A percentile compares a stretch with the other conserved stretches of the same genome.
phyloP scores from a whole-genome alignment of 2,888 invertebrate genomes.

The Lissonota sp. region DNA sequence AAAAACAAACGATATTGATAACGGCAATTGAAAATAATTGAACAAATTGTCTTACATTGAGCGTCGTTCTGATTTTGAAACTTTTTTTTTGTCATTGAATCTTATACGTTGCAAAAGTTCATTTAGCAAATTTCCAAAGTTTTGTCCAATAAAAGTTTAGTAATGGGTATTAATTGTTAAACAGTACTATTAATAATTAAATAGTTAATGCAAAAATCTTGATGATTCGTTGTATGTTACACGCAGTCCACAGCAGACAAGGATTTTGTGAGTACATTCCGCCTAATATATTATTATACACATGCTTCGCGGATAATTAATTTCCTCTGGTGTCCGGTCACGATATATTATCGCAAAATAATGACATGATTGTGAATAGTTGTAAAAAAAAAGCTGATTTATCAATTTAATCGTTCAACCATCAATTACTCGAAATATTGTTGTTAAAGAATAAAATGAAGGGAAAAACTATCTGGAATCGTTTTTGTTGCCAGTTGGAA shows the following conservation, averaged over 20 bases:
- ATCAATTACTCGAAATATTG: background rate
- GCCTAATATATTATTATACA: constrained; percentile 24
- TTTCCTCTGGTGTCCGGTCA: constrained; percentile 27
- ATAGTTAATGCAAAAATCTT: constrained; percentile 27
- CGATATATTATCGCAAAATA: background rate
- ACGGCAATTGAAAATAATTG: no score
- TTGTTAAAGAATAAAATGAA: background rate
- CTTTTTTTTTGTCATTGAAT: no score
- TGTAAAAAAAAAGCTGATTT: no score
- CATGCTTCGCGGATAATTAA: constrained; percentile 7
- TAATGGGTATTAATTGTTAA: no score
- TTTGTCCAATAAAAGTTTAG: no score
- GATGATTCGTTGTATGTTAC: constrained; percentile 59
- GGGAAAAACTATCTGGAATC: background rate
- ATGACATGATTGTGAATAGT: background rate
- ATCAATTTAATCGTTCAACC: background rate
- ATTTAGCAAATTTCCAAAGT: constrained; percentile 22
- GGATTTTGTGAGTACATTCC: constrained; percentile 75
- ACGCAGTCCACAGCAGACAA: constrained; percentile 74
- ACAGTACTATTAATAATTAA: no score
- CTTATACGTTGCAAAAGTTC: background rate
- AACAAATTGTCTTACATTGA: no score
- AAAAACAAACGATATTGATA: no score
- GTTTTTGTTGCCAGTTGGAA: constrained; percentile 45
- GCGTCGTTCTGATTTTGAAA: no score